Evolutionary conservation across 1,140 invertebrate species (phyloP).

Genomic region (Ceratoteleas bidentatus): DNA sequence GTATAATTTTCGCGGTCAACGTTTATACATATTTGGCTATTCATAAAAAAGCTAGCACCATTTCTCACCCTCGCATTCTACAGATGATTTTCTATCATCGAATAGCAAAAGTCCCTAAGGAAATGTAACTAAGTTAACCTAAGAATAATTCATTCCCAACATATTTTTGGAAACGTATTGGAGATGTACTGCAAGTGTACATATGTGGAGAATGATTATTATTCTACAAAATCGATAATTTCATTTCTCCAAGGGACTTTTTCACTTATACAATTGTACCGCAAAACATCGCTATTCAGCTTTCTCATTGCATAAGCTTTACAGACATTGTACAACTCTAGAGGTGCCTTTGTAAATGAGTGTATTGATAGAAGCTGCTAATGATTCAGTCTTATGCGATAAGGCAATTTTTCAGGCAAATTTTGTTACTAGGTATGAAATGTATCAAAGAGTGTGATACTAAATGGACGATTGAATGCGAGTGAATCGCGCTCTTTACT

Average conservation of each 20-base stretch:
- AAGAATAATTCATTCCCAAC: no score
- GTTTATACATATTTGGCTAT: not conserved
- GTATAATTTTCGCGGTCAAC: no score
- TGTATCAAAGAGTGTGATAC: constrained; percentile 34
- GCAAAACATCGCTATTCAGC: not conserved
- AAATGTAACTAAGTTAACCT: no score
- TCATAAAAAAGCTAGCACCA: constrained; percentile 34
- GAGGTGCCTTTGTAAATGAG: constrained; percentile 10
- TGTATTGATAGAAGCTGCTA: constrained; percentile 67
- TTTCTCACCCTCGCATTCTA: constrained; percentile 4
- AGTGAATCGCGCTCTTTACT: constrained; percentile 4
- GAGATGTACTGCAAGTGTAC: no score
- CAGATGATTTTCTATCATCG: not conserved
- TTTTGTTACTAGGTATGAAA: constrained; percentile 39
- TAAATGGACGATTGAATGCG: constrained; percentile 19
- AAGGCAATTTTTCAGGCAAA: constrained; percentile 74
- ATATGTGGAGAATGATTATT: no score
- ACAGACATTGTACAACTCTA: constrained; percentile 27
- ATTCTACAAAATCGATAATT: no score
- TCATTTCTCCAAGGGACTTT: no score
- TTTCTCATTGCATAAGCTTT: constrained; percentile 11
- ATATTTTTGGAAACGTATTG: no score
- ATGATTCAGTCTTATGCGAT: constrained; percentile 75
- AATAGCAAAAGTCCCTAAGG: not conserved
- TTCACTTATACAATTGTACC: not conserved